A percentile compares a stretch with the other conserved stretches of the same genome.
Conservation (phyloP, 2,113 vertebrate species). For the Peucedramus taeniatus region DNA sequence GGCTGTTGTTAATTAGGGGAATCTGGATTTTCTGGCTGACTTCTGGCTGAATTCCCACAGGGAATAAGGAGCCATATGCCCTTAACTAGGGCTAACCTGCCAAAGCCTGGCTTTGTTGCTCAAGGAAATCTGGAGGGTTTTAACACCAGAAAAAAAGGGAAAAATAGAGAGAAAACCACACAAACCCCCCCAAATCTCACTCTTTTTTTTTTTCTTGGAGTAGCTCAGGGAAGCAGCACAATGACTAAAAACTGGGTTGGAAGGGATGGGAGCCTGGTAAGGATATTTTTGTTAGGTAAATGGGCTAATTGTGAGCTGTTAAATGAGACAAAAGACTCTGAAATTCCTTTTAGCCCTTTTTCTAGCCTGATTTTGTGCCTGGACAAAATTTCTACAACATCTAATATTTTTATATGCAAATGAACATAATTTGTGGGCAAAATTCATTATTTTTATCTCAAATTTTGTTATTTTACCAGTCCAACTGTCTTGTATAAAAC, state of each 20-base stretch:
- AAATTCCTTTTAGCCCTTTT: neutral
- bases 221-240: neutral
- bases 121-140: neutral
- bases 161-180: neutral
- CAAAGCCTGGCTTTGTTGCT: neutral
- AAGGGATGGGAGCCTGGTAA: neutral
- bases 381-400: neutral
- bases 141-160: neutral
- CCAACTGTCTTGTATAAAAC: neutral
- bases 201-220: neutral
- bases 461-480: neutral
- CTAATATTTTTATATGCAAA: neutral
- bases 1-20: constrained; percentile 30
- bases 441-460: neutral
- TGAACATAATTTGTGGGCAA: neutral
- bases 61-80: constrained; percentile 19
- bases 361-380: neutral
- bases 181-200: neutral
- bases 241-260: neutral
- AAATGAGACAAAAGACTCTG: neutral
- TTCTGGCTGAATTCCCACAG: constrained; percentile 32
- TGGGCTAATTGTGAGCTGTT: neutral
- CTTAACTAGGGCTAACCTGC: constrained; percentile 18
- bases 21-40: constrained; percentile 35
- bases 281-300: neutral